Evolutionary conservation across 92 coral and sea anemone species (phyloP).

Genomic region (Chrysogorgia sp.): DNA sequence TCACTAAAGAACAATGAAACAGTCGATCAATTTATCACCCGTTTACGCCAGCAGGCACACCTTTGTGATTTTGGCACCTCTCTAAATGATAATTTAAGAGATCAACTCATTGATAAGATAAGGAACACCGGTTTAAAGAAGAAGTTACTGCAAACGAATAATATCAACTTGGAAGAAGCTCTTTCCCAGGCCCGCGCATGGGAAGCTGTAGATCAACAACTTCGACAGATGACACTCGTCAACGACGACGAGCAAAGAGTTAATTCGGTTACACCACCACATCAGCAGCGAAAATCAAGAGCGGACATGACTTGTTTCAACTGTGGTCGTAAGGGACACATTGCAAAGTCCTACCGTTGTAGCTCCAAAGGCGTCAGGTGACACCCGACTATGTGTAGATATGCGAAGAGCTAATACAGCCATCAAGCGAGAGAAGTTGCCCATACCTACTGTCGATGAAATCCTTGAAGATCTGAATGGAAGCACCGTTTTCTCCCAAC

Average conservation of each 20-base stretch:
- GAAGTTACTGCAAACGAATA: constrained; percentile 56
- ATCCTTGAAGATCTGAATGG: constrained; percentile 49
- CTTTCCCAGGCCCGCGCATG: constrained; percentile 50
- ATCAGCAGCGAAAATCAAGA: not conserved
- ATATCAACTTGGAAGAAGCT: constrained; percentile 64
- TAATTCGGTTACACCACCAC: not conserved
- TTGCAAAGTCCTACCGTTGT: constrained; percentile 43
- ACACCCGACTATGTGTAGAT: constrained; percentile 51
- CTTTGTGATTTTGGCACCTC: constrained; percentile 64
- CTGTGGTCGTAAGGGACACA: not conserved
- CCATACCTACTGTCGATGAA: constrained; percentile 51
- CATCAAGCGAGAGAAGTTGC: constrained; percentile 35
- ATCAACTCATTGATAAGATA: constrained; percentile 62
- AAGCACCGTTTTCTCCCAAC: constrained; percentile 47
- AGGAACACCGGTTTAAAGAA: constrained; percentile 46
- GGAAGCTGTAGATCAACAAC: constrained; percentile 61
- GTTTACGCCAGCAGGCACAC: constrained; percentile 61
- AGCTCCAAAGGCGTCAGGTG: constrained; percentile 46
- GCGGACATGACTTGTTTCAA: not conserved
- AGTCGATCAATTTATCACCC: constrained; percentile 64
- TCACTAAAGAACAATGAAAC: constrained; percentile 51
- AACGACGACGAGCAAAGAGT: not conserved
- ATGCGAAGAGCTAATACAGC: constrained; percentile 46
- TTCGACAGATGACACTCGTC: constrained; percentile 39
- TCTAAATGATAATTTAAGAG: constrained; percentile 63